phyloP scores from a whole-genome alignment of 2,113 vertebrate genomes.

The Suricata suricatta region DNA sequence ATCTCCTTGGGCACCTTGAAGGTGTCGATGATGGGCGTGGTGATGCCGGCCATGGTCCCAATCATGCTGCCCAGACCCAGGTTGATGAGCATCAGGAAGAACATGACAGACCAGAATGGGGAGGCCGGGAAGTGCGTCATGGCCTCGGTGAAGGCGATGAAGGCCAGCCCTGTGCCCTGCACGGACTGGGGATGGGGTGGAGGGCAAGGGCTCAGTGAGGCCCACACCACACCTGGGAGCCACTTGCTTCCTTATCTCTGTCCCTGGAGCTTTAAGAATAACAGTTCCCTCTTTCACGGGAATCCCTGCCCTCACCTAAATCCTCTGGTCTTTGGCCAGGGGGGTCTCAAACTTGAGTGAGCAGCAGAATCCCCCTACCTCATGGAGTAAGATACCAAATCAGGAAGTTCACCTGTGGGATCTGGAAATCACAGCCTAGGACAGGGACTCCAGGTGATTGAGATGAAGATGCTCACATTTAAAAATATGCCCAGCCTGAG shows the following conservation, averaged over 20 bases:
- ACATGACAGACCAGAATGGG: constrained; percentile 99
- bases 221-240: not conserved
- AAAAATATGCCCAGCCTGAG: not conserved
- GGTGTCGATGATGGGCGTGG: constrained; percentile 95
- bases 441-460: not conserved
- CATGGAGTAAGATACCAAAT: not conserved
- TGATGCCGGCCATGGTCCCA: constrained; percentile 99
- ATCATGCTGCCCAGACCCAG: constrained; percentile 99
- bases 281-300: not conserved
- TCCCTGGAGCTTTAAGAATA: not conserved
- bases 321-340: not conserved
- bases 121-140: constrained; percentile 99
- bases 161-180: constrained; percentile 98
- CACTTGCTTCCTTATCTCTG: not conserved
- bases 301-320: not conserved
- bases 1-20: constrained; percentile 98
- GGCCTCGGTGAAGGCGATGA: constrained; percentile 99
- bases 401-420: not conserved
- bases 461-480: not conserved
- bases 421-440: not conserved
- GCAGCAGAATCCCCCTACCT: not conserved
- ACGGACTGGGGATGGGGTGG: constrained; percentile 87
- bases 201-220: not conserved
- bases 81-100: constrained; percentile 99
- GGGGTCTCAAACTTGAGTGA: not conserved